A percentile compares a stretch with the other conserved stretches of the same genome.
Evolutionary conservation across 2,888 invertebrate genomes (phyloP).

Genomic region (Leucophora obtusa): DNA sequence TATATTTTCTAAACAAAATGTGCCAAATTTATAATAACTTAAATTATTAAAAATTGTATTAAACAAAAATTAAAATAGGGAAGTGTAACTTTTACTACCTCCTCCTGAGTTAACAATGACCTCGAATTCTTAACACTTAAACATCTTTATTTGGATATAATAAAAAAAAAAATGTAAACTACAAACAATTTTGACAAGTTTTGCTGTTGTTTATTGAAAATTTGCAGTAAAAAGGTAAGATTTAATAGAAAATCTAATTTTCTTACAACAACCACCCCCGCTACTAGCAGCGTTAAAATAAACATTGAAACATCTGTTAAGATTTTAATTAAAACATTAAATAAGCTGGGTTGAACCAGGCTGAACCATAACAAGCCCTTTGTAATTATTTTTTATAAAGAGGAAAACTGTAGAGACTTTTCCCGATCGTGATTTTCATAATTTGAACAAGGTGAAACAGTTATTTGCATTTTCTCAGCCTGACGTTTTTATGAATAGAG

Average conservation of each 20-base stretch:
- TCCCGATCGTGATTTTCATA: no score
- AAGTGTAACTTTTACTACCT: neutral
- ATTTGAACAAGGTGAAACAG: no score
- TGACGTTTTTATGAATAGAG: no score
- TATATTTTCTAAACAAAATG: constrained; percentile 11
- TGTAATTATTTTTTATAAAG: neutral
- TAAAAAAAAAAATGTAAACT: neutral
- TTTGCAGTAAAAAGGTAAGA: constrained; percentile 4
- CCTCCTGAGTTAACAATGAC: neutral
- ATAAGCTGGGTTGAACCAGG: constrained; percentile 7
- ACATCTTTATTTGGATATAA: neutral
- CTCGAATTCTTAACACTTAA: neutral
- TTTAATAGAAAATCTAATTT: neutral
- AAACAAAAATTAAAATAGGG: neutral
- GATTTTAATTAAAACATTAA: constrained; percentile 51
- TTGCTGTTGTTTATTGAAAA: neutral
- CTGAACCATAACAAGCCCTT: constrained; percentile 33
- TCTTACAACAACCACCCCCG: neutral
- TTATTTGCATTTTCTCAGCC: no score
- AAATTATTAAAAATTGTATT: neutral
- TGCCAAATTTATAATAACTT: constrained; percentile 23
- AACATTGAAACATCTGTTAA: constrained; percentile 51
- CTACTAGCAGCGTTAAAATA: neutral
- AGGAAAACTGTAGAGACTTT: no score
- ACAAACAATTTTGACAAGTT: neutral